phyloP scores from a whole-genome alignment of 2,113 vertebrate species.

The Gnathonemus longibarbis region DNA sequence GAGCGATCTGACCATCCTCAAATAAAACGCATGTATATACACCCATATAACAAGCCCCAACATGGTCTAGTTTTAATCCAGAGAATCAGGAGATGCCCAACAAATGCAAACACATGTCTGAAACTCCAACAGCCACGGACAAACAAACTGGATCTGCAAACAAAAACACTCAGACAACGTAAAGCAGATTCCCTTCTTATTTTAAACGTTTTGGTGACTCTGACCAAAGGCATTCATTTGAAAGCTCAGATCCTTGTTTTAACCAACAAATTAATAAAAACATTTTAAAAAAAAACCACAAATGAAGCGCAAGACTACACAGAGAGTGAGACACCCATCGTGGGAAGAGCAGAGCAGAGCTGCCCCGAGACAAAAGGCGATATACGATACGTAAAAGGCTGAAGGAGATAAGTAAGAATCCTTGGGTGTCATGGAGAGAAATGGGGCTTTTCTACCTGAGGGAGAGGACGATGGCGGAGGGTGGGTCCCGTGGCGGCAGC shows the following conservation, averaged over 20 bases:
- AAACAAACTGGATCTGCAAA: neutral
- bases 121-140: neutral
- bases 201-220: neutral
- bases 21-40: neutral
- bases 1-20: neutral
- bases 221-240: neutral
- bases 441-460: neutral
- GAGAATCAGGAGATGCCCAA: neutral
- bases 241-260: neutral
- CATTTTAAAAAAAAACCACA: neutral
- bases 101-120: neutral
- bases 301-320: neutral
- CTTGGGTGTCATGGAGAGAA: neutral
- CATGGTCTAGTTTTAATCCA: neutral
- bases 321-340: neutral
- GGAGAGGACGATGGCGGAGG: neutral
- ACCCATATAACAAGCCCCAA: neutral
- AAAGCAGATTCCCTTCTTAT: neutral
- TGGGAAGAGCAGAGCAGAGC: neutral
- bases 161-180: neutral
- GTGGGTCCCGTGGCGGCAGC: neutral
- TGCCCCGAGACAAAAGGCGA: neutral
- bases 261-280: neutral
- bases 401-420: neutral
- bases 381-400: neutral